Percentiles rank a stretch among this genome's conserved stretches.
Evolutionary conservation across 2,888 invertebrate genomes (phyloP).

Genomic region (Steinernema carpocapsae): DNA sequence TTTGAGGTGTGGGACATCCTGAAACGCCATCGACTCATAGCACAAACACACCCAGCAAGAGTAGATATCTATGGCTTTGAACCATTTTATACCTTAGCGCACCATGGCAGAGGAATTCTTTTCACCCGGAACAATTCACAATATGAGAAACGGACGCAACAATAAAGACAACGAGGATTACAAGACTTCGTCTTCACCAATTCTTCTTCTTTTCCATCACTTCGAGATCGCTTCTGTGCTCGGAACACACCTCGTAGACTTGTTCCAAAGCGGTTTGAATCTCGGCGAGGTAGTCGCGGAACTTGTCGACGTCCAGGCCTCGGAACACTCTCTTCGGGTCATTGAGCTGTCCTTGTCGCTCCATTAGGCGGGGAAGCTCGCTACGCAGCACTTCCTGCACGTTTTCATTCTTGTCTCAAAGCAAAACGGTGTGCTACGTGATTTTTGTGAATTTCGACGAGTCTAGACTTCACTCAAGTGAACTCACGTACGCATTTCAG

Average conservation of each 20-base stretch:
- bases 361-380: neutral
- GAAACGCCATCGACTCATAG: too few species aligned
- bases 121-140: constrained; percentile 9
- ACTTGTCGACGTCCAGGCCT: constrained; percentile 1
- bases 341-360: constrained; percentile 11
- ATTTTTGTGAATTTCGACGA: neutral
- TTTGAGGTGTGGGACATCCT: too few species aligned
- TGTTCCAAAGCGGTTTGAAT: constrained; percentile 26
- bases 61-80: too few species aligned
- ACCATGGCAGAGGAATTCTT: neutral
- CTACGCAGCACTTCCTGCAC: neutral
- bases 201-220: constrained; percentile 23
- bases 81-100: too few species aligned
- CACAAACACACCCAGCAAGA: too few species aligned
- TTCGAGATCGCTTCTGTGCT: constrained; percentile 22
- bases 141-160: neutral
- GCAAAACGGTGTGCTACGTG: neutral
- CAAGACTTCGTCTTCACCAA: neutral
- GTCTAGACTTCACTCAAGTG: too few species aligned
- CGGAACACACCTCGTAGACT: neutral
- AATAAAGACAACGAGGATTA: constrained; percentile 6
- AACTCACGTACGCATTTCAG: too few species aligned
- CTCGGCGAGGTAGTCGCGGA: constrained; percentile 11
- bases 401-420: neutral
- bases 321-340: constrained; percentile 1